These are phyloP conservation scores for Mesorhabditis spiculigera DNA, from an alignment of 2,888 invertebrate species.

Conservation along the genomic window DNA sequence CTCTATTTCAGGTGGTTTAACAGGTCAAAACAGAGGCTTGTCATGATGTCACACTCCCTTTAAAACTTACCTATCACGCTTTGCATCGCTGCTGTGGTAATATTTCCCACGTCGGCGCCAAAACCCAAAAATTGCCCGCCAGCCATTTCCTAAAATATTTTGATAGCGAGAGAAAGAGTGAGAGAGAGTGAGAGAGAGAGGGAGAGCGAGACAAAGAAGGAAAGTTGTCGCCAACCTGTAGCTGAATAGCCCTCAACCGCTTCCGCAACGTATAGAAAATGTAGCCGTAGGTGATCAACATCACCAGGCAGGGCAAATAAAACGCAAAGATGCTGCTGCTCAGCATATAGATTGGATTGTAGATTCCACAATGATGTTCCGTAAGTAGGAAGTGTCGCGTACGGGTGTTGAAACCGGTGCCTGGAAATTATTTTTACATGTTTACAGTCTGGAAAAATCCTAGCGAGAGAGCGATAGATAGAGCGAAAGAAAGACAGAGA, in stretches of 20 bases:
- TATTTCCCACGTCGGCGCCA: slow-evolving; percentile 56
- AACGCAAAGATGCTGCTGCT: slow-evolving; percentile 59
- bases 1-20: no score
- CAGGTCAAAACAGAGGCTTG: no score
- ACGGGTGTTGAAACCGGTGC: slow-evolving; percentile 47
- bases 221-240: slow-evolving; percentile 39
- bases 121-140: slow-evolving; percentile 56
- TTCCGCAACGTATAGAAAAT: slow-evolving; percentile 59
- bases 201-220: no score
- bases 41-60: neutral
- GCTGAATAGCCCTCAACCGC: slow-evolving; percentile 52
- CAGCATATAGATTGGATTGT: slow-evolving; percentile 55
- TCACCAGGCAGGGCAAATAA: slow-evolving; percentile 63
- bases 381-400: slow-evolving; percentile 40
- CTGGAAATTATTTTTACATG: no score
- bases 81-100: slow-evolving; percentile 55
- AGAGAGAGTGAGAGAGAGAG: neutral
- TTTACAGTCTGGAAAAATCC: no score
- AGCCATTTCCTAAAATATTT: slow-evolving; percentile 49
- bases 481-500: no score
- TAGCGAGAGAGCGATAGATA: no score
- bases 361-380: slow-evolving; percentile 57
- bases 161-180: neutral
- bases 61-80: slow-evolving; percentile 45
- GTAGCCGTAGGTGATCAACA: slow-evolving; percentile 62